These are phyloP conservation scores for Morinoia aosen DNA, from an alignment of 2,888 invertebrate genomes.

Conservation along the genomic window DNA sequence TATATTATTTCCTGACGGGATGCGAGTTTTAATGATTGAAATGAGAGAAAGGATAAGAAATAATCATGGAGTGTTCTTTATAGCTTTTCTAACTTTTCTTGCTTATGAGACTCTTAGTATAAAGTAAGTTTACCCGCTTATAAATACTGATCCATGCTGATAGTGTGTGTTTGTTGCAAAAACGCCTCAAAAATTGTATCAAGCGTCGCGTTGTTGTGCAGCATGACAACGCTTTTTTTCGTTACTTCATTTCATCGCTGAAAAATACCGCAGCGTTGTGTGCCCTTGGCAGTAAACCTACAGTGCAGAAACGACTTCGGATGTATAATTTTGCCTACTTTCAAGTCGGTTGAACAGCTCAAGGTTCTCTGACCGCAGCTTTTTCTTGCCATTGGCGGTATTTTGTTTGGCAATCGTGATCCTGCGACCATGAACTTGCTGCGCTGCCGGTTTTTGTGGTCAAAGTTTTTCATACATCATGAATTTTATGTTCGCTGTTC, in stretches of 20 bases:
- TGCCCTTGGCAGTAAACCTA: background rate
- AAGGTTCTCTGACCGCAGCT: background rate
- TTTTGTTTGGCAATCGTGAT: slow-evolving; percentile 2
- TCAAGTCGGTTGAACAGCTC: background rate
- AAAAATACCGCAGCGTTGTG: background rate
- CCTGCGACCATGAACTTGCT: background rate
- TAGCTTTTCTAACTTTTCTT: too few species aligned
- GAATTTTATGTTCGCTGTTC: background rate
- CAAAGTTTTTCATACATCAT: background rate
- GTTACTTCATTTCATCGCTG: background rate
- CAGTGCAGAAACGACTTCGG: background rate
- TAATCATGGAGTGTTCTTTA: too few species aligned
- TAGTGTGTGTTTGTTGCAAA: background rate
- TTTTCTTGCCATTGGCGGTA: background rate
- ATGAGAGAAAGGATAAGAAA: background rate
- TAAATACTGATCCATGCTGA: too few species aligned
- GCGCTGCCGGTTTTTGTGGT: background rate
- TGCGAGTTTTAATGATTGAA: background rate
- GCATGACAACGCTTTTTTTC: background rate
- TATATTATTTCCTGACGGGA: background rate
- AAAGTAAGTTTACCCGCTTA: too few species aligned
- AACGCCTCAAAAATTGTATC: background rate
- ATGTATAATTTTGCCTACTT: background rate
- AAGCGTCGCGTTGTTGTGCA: background rate
- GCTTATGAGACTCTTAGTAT: too few species aligned